phyloP scores from a whole-genome alignment of 2,888 invertebrate species.

The Papilio gigon region DNA sequence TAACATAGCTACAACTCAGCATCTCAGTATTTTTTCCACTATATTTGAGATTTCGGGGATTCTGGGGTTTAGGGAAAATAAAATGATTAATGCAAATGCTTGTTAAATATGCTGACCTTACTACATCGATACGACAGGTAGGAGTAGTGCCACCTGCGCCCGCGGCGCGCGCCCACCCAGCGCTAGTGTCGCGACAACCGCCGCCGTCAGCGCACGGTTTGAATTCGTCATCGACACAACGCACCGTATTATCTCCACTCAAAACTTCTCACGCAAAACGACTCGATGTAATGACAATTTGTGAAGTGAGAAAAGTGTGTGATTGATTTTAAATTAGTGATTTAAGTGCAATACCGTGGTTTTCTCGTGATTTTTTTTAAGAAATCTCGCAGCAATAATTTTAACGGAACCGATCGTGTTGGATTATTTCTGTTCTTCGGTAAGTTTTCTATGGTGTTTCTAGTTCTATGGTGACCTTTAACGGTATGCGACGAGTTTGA shows the following conservation, averaged over 20 bases:
- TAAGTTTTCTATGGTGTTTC: slow-evolving; percentile 69
- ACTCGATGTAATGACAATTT: slow-evolving; percentile 59
- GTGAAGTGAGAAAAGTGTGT: slow-evolving; percentile 66
- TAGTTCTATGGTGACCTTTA: slow-evolving; percentile 58
- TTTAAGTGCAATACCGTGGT: slow-evolving; percentile 52
- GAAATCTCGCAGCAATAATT: slow-evolving; percentile 72
- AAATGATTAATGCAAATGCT: slow-evolving; percentile 13
- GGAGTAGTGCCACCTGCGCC: slow-evolving; percentile 52
- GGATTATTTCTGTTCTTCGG: slow-evolving; percentile 67
- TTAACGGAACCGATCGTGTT: slow-evolving; percentile 66
- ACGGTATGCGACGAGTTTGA: slow-evolving; percentile 48
- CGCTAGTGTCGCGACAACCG: slow-evolving; percentile 65
- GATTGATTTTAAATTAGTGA: slow-evolving; percentile 59
- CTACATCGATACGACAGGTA: slow-evolving; percentile 43
- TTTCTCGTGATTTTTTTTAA: slow-evolving; percentile 69
- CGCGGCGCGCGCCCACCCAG: slow-evolving; percentile 50
- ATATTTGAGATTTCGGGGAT: not conserved
- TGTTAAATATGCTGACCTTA: slow-evolving; percentile 27
- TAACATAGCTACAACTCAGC: not conserved
- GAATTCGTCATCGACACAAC: slow-evolving; percentile 38
- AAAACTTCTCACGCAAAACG: slow-evolving; percentile 68
- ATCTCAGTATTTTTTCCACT: not conserved
- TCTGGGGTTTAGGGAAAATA: too few species aligned
- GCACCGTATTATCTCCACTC: slow-evolving; percentile 48
- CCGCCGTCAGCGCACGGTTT: slow-evolving; percentile 46